Base-by-base conservation (phyloP, 1,140 invertebrate genomes). In the Antheraea mylitta region DNA sequence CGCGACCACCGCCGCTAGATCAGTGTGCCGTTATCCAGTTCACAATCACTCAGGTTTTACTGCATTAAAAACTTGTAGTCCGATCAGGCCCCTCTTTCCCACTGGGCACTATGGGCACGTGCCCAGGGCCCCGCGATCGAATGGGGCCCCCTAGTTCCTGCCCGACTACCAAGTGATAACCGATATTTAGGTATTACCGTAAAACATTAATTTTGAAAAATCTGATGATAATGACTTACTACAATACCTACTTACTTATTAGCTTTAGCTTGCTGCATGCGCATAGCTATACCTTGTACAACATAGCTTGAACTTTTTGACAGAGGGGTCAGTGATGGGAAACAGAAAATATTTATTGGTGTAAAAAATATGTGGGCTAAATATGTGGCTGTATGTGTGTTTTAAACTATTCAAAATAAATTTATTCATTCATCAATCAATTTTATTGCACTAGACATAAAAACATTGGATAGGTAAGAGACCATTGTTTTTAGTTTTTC, bases 51-150 rank as follows among this genome's bases (percentile, higher is more conserved):
- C 22, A 30, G 22, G 22, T 2, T 30, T 30, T 2, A 30, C 22
- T 30, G 22, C 22, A 30, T 30, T 30, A 4, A 30, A 30, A 30
- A n/a, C n/a, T n/a, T n/a, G n/a, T n/a, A n/a, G n/a, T n/a, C n/a
- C n/a, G n/a, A n/a, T n/a, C 36, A 70, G 69, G 58, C 18, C 69
- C 37, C 58, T 66, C 64, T 70, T 70, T 36, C 18, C 64, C 69
- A 66, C 63, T 66, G 69, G 69, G 64, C 64, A 66, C 63, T 61
- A 61, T 61, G 69, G 69, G 64, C 69, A 66, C 53, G 58, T 70
- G 58, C 69, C 58, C 64, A 66, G 37, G 58, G 69, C 64, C 53
- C 69, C 69, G 58, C 69, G 45, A 69, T 69, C 68, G 48, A 65
- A 58, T 59, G 68, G 68, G 22, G 22, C 22, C 22, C 22, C 22